Evolutionary conservation across 2,888 invertebrate genomes (phyloP).

Genomic region (Cordilura impudica): DNA sequence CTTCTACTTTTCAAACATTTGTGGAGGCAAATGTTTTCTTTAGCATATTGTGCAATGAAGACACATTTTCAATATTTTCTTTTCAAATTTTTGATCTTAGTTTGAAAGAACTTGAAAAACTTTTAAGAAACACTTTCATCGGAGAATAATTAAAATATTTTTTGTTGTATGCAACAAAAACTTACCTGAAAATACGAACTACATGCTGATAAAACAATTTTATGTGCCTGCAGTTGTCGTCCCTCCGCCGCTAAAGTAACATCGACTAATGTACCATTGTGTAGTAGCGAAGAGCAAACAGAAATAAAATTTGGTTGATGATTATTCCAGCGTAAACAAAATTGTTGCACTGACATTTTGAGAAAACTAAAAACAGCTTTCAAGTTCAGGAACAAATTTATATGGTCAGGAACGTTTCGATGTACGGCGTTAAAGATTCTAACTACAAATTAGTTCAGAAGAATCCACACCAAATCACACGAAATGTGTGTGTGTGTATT

Average conservation of each 20-base stretch:
- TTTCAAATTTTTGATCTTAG: too few species aligned
- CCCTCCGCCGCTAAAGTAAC: constrained; percentile 95
- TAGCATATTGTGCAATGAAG: too few species aligned
- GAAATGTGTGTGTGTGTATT: constrained; percentile 5
- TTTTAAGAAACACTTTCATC: too few species aligned
- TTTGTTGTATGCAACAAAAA: too few species aligned
- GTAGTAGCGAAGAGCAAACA: constrained; percentile 90
- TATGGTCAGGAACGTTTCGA: constrained; percentile 41
- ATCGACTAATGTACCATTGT: constrained; percentile 91
- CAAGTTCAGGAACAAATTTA: constrained; percentile 32
- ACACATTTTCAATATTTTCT: too few species aligned
- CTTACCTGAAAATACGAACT: constrained; percentile 94
- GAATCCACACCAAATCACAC: constrained; percentile 14
- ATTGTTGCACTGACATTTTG: constrained; percentile 85
- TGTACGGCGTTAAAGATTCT: not conserved
- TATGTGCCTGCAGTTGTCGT: constrained; percentile 91
- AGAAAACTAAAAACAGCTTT: constrained; percentile 25
- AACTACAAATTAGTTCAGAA: not conserved
- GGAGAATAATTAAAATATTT: too few species aligned
- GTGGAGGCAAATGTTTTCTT: too few species aligned
- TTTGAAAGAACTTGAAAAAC: too few species aligned
- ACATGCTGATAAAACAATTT: constrained; percentile 93
- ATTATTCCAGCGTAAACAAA: constrained; percentile 93
- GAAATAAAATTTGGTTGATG: constrained; percentile 95
- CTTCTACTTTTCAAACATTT: too few species aligned